Percentiles rank a stretch among this genome's conserved stretches.
Conservation (phyloP, 2,888 invertebrate species). For the Leptodirus hochenwartii region DNA sequence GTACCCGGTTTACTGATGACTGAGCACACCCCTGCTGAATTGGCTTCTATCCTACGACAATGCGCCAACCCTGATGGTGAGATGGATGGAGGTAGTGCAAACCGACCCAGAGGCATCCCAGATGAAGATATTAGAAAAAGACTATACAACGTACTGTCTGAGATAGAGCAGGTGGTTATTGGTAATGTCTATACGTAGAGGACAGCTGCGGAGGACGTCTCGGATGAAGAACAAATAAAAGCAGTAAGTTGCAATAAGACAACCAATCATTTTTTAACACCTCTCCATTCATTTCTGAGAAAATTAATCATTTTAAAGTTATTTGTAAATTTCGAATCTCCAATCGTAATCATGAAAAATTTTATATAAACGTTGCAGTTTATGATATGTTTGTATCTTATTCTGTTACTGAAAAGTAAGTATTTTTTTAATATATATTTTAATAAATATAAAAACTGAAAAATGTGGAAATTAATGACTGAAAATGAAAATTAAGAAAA, state of each 20-base stretch:
- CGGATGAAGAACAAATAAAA: background rate
- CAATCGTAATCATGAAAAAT: too few species aligned
- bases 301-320: too few species aligned
- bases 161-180: slow-evolving; percentile 27
- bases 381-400: too few species aligned
- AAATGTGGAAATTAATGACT: too few species aligned
- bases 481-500: too few species aligned
- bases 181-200: slow-evolving; percentile 18
- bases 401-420: too few species aligned
- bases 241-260: background rate
- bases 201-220: background rate
- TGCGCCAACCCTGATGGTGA: slow-evolving; percentile 36
- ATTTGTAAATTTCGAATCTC: too few species aligned
- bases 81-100: slow-evolving; percentile 20
- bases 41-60: slow-evolving; percentile 36
- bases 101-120: slow-evolving; percentile 29
- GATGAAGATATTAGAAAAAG: slow-evolving; percentile 30
- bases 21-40: slow-evolving; percentile 34
- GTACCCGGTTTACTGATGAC: slow-evolving; percentile 42
- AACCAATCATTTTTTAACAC: too few species aligned
- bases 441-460: too few species aligned
- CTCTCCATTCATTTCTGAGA: too few species aligned
- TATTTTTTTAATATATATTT: too few species aligned
- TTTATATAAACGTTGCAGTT: too few species aligned
- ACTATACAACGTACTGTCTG: slow-evolving; percentile 32